Base-by-base conservation (phyloP, 2,797 vertebrate genomes). In the Morus bassanus region DNA sequence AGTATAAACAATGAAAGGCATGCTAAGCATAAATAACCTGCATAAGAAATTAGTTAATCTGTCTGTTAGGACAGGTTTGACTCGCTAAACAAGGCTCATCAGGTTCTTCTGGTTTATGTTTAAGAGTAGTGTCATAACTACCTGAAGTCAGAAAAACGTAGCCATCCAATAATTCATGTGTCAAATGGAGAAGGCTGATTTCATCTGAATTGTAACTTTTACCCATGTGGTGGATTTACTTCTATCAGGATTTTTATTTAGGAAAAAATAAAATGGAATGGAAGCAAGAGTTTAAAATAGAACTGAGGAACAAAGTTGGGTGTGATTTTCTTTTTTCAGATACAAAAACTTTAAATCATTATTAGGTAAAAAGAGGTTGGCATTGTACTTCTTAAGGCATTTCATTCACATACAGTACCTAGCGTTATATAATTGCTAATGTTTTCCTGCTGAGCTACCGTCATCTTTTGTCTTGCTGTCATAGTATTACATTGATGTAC, bases 391-490 rank as follows among this genome's bases (percentile, higher is more conserved):
- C 67, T 39, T 91, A 94, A 96, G 96, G 96, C 95, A 92, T 98
- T 97, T 97, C 88, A 85, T 95, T 97, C 96, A 92, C 92, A 89
- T 95, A 90, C 82, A 92, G 96, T 97, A 91, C 89, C 92, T 88
- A 76, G 80, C 89, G 89, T 97, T 98, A 93, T 96, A 97, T 97
- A 97, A 78, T 96, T 97, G 97, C 95, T 98, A 97, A 98, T 98
- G 97, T 97, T 97, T 97, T 97, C 97, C 97, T 92, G 97, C 97
- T 95, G 97, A 83, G 97, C 95, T 85, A 94, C 96, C 61, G 7
- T 95, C 95, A 91, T 98, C 97, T 92, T 98, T 98, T 98, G 97
- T 97, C 95, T 94, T 91, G 95, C 97, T 98, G 97, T 97, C 96
- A 56, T 89, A 95, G 95, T 91, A 95, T 97, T 98, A 94, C 98